phyloP scores from a whole-genome alignment of 2,888 invertebrate species.

The Drosophila mimica region DNA sequence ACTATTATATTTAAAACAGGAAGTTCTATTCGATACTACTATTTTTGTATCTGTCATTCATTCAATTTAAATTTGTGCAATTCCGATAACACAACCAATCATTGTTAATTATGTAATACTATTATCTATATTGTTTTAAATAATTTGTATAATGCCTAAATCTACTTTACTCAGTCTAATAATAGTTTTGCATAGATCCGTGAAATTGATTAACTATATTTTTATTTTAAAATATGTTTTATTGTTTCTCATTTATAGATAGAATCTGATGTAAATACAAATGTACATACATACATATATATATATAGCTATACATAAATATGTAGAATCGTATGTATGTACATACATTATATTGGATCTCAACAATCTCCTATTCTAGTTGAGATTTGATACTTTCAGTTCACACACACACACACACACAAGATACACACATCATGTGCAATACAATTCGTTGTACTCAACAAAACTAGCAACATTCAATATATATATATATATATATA shows the following conservation, averaged over 20 bases:
- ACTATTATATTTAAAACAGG: background rate
- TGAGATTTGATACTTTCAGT: conserved; percentile 10
- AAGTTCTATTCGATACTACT: background rate
- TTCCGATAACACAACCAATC: background rate
- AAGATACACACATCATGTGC: conserved; percentile 15
- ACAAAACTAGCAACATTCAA: conserved; percentile 38
- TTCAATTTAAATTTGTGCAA: background rate
- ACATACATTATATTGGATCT: background rate
- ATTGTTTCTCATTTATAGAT: background rate
- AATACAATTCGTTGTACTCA: conserved; percentile 28
- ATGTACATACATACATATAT: conserved; percentile 4
- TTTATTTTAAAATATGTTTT: background rate
- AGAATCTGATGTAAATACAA: conserved; percentile 3
- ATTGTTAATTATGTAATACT: background rate
- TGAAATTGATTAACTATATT: background rate
- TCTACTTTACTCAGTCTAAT: background rate
- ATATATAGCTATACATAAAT: background rate
- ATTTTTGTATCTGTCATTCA: background rate
- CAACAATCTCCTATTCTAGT: background rate
- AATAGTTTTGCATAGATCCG: background rate
- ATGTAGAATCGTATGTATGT: conserved; percentile 3
- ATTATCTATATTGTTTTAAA: background rate
- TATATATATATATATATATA: background rate
- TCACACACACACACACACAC: conserved; percentile 2
- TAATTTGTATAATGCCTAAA: background rate